Percentiles rank a stretch among this genome's conserved stretches.
Evolutionary conservation across 2,113 vertebrate species (phyloP).

Genomic region (Symphodus melops): DNA sequence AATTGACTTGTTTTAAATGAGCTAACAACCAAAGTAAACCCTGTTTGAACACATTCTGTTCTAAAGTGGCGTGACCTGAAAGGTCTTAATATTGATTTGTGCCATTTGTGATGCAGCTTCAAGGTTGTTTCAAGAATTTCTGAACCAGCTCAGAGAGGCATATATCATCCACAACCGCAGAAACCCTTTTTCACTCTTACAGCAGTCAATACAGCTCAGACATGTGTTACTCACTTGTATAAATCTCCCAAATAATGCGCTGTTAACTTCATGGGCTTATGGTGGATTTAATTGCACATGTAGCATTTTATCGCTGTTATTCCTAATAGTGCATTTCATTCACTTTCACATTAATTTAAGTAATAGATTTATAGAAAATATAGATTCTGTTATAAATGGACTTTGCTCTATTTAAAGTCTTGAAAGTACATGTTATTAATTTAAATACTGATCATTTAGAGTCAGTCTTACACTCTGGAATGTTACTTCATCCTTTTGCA

Average conservation of each 20-base stretch:
- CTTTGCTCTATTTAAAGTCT: neutral
- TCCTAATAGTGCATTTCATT: neutral
- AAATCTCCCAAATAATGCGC: neutral
- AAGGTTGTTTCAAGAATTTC: slow-evolving; percentile 12
- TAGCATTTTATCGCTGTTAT: neutral
- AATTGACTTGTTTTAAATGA: slow-evolving; percentile 25
- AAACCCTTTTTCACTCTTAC: neutral
- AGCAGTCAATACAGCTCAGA: neutral
- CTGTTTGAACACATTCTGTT: slow-evolving; percentile 5
- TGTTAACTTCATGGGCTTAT: neutral
- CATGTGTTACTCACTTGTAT: neutral
- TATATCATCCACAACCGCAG: neutral
- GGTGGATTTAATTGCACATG: neutral
- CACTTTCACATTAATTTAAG: neutral
- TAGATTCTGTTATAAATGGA: neutral
- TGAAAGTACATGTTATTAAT: neutral
- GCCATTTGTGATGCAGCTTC: slow-evolving; percentile 1
- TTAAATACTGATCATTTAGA: too few species aligned
- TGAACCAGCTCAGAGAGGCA: neutral
- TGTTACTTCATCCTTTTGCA: too few species aligned
- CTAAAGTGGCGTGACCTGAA: slow-evolving; percentile 5
- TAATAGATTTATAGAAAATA: neutral
- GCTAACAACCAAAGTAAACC: slow-evolving; percentile 4
- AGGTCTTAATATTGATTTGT: slow-evolving; percentile 26
- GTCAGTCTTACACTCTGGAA: too few species aligned